Percentiles rank a stretch among this genome's conserved stretches.
Evolutionary conservation across 2,113 vertebrate genomes (phyloP).

Genomic region (Bungarus multicinctus): DNA sequence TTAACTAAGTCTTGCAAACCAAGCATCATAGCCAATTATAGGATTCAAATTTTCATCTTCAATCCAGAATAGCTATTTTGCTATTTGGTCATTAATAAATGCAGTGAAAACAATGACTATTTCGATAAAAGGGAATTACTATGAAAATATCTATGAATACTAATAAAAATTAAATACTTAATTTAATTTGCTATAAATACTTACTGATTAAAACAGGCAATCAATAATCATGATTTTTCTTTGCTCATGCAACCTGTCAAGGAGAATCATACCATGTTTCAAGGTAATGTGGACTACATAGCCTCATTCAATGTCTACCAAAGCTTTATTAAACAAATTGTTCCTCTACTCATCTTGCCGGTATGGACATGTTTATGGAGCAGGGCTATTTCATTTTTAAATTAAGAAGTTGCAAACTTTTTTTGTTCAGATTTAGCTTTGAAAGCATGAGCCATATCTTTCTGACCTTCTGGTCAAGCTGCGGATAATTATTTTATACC

Average conservation of each 20-base stretch:
- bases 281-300: neutral
- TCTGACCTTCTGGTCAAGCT: conserved; percentile 12
- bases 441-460: neutral
- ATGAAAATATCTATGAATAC: neutral
- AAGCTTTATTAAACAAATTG: neutral
- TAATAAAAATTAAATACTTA: neutral
- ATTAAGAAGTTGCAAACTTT: neutral
- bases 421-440: neutral
- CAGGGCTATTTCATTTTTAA: neutral
- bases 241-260: neutral
- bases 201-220: neutral
- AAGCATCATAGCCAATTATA: neutral
- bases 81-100: neutral
- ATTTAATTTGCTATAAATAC: neutral
- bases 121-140: neutral
- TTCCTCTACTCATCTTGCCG: neutral
- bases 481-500: conserved; percentile 3
- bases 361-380: neutral
- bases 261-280: neutral
- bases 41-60: no score
- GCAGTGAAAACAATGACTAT: neutral
- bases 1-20: neutral
- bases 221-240: neutral
- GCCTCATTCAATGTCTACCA: neutral
- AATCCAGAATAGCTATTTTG: neutral